Conservation (phyloP, 1,140 invertebrate genomes). For the Diorhabda carinulata region DNA sequence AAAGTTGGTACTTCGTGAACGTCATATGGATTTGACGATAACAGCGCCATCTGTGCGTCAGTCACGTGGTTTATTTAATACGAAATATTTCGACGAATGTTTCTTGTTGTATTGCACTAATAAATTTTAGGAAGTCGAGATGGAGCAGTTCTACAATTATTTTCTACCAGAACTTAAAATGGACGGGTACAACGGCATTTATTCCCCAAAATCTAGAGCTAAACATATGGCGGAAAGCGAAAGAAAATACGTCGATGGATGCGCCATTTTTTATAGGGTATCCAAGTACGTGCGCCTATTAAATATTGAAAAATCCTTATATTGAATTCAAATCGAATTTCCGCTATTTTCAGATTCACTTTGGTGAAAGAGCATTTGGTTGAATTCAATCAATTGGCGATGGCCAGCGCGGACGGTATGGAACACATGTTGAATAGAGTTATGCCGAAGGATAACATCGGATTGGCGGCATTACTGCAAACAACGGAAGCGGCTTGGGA, state of each 20-base stretch:
- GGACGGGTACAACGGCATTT: constrained; percentile 96
- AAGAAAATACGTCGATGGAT: constrained; percentile 97
- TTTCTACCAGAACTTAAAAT: constrained; percentile 91
- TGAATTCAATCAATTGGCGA: constrained; percentile 97
- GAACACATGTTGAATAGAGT: constrained; percentile 99
- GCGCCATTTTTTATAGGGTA: constrained; percentile 95
- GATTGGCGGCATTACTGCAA: constrained; percentile 88
- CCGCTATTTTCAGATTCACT: constrained; percentile 70
- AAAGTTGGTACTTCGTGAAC: too few species aligned
- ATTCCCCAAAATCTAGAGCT: constrained; percentile 96
- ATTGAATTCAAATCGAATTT: background rate
- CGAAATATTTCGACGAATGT: too few species aligned
- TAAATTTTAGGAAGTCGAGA: constrained; percentile 80
- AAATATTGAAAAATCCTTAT: background rate
- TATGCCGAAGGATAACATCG: constrained; percentile 99
- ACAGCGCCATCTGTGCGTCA: too few species aligned
- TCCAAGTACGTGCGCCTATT: constrained; percentile 73
- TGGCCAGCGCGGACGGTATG: constrained; percentile 96
- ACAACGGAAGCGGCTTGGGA: constrained; percentile 93
- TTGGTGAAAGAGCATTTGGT: constrained; percentile 92
- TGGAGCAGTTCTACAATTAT: constrained; percentile 97
- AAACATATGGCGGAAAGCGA: constrained; percentile 98
- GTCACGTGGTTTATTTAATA: too few species aligned
- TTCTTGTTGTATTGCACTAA: too few species aligned
- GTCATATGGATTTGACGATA: too few species aligned